Evolutionary conservation across 2,797 vertebrate genomes (phyloP).

Genomic region (Sebastes matsubarae): DNA sequence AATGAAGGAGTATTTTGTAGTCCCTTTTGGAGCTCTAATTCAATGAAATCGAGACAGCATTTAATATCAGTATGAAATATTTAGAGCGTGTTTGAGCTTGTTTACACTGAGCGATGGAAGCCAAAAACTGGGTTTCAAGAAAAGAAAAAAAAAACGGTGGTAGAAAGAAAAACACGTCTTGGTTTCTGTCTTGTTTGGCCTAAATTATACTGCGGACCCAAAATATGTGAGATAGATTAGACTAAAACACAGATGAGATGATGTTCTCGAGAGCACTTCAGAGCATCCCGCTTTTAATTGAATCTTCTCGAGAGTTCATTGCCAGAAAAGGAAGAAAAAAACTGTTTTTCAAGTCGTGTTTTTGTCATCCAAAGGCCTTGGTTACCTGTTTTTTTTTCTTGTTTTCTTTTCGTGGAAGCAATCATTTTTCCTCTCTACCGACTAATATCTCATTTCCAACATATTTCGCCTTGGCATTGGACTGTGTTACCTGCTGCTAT

Average conservation of each 20-base stretch:
- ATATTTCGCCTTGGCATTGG: slow-evolving; percentile 18
- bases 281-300: neutral
- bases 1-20: slow-evolving; percentile 71
- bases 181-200: slow-evolving; percentile 30
- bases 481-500: slow-evolving; percentile 46
- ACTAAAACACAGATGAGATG: slow-evolving; percentile 15
- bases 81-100: slow-evolving; percentile 64
- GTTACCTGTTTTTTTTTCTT: neutral
- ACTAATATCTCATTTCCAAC: slow-evolving; percentile 19
- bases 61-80: slow-evolving; percentile 78
- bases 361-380: neutral
- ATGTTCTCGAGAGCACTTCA: neutral
- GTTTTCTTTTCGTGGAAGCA: neutral
- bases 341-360: neutral
- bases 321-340: neutral
- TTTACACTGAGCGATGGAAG: slow-evolving; percentile 63
- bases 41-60: slow-evolving; percentile 65
- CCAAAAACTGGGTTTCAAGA: slow-evolving; percentile 54
- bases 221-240: slow-evolving; percentile 11
- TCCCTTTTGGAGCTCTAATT: slow-evolving; percentile 67
- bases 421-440: neutral
- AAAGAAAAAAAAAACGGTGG: neutral
- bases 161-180: neutral
- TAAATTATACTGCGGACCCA: slow-evolving; percentile 25
- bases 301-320: neutral